Evolutionary conservation across 2,888 invertebrate species (phyloP), one percentile per base, ranked within the genome.

Genomic region (Linyphia triangularis): DNA sequence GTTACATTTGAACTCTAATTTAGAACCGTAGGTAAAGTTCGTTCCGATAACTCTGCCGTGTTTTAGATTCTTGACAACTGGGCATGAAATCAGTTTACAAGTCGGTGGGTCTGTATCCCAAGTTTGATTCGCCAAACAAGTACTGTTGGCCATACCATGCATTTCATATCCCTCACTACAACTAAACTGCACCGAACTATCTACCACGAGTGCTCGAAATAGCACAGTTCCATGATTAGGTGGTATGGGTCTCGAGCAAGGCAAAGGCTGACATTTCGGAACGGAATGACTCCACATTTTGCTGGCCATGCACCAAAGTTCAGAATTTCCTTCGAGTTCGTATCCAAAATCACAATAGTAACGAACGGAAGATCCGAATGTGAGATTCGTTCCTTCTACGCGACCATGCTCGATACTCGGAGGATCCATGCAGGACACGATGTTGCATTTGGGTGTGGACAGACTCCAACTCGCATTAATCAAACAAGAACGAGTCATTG

Each of bases 231-330:
- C 90, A 63, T 90, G 72, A 33, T 81, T 33, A 13, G 85, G 86
- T 22, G 89, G 70, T 37, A 59, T 69, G 19, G 89, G 89, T 33
- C 84, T 63, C 13, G 86, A 72, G 40, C 90, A 90, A 5, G 85
- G 84, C 16, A 89, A 22, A n/a, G 90, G 90, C 1, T 51, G 6
- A 61, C 90, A 89, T 65, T 83, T 65, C 3, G 92, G 92, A 70
- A 91, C 90, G 19, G 90, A 85, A 24, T 91, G 91, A 19, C 91
- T 91, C 92, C 92, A 92, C 51, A 91, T 91, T 40, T 91, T 92
- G 70, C 92, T 91, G 43, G 91, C 90, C 30, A 91, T 90, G 69
- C 92, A 92, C 5, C 13, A 33, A 2, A 81, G 59, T 13, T 51
- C 40, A 7, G 77, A 19, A 51, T 40, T 37, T 26, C 90, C 90